Percentiles rank a stretch among this genome's conserved stretches.
Evolutionary conservation across 2,888 invertebrate genomes (phyloP).

Genomic region (Synanthedon formicaeformis): DNA sequence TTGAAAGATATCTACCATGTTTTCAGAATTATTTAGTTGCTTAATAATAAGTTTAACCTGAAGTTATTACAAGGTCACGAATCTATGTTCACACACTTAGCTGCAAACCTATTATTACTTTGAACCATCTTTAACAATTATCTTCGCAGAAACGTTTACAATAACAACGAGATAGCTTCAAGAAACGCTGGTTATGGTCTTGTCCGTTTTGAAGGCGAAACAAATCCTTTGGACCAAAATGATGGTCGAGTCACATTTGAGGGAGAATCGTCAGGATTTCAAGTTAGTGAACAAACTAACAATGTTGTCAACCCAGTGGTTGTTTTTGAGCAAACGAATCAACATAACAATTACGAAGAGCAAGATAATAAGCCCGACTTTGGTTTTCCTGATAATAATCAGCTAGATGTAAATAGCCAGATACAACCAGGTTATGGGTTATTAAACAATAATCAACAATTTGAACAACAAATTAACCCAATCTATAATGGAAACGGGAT

Average conservation of each 20-base stretch:
- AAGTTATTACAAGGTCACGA: not conserved
- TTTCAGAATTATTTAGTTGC: no score
- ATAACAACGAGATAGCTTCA: constrained; percentile 6
- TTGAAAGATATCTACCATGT: no score
- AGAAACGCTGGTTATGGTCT: constrained; percentile 13
- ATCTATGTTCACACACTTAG: not conserved
- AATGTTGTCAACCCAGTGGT: not conserved
- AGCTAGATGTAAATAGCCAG: not conserved
- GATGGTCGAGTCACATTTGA: constrained; percentile 11
- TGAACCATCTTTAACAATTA: not conserved
- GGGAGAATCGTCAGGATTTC: constrained; percentile 1
- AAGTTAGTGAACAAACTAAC: constrained; percentile 13
- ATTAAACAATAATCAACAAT: no score
- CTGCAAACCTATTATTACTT: not conserved
- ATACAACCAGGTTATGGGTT: not conserved
- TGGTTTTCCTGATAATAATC: not conserved
- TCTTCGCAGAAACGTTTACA: constrained; percentile 17
- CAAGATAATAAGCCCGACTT: no score
- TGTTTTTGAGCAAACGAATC: constrained; percentile 1
- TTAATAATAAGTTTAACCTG: not conserved
- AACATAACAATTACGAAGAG: not conserved
- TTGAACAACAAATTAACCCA: no score
- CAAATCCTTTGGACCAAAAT: constrained; percentile 5
- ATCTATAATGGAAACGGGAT: not conserved
- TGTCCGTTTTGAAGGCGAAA: constrained; percentile 13